Evolutionary conservation across 2,888 invertebrate genomes (phyloP).

Genomic region (Drosophila barbarae): DNA sequence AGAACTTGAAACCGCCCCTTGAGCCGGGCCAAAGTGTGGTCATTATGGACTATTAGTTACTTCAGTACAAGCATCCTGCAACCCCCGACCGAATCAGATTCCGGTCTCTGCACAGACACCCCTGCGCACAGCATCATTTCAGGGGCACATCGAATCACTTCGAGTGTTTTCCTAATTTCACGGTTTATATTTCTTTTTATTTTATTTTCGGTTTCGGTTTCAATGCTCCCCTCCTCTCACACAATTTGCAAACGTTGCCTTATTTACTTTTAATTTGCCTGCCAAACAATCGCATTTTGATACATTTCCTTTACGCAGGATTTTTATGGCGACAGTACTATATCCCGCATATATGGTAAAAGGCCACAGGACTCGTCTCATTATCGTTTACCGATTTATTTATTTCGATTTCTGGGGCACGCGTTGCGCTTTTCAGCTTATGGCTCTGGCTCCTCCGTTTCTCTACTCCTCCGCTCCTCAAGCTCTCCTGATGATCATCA

Average conservation of each 20-base stretch:
- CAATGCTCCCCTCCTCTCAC: background rate
- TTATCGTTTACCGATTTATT: constrained; percentile 47
- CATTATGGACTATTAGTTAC: constrained; percentile 59
- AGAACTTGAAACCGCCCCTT: constrained; percentile 13
- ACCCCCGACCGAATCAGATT: constrained; percentile 10
- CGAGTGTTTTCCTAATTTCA: constrained; percentile 75
- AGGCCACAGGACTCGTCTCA: constrained; percentile 6
- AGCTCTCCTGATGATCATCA: constrained; percentile 46
- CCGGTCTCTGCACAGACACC: constrained; percentile 14
- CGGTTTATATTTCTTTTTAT: constrained; percentile 49
- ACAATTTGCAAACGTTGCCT: constrained; percentile 47
- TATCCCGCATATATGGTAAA: constrained; percentile 15
- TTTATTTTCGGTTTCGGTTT: constrained; percentile 26
- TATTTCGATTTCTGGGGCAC: constrained; percentile 45
- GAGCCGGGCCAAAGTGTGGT: constrained; percentile 46
- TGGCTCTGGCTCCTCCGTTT: constrained; percentile 3
- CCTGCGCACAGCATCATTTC: constrained; percentile 13
- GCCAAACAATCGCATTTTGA: constrained; percentile 53
- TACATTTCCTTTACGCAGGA: constrained; percentile 37
- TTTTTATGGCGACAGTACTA: constrained; percentile 46
- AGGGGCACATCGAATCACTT: constrained; percentile 68
- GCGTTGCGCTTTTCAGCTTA: constrained; percentile 60
- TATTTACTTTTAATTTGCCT: constrained; percentile 71
- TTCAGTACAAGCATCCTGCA: constrained; percentile 39
- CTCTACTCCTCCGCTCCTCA: constrained; percentile 13